Percentiles rank a stretch among this genome's conserved stretches.
Conservation (phyloP, 2,888 invertebrate genomes). For the Metellina segmentata region DNA sequence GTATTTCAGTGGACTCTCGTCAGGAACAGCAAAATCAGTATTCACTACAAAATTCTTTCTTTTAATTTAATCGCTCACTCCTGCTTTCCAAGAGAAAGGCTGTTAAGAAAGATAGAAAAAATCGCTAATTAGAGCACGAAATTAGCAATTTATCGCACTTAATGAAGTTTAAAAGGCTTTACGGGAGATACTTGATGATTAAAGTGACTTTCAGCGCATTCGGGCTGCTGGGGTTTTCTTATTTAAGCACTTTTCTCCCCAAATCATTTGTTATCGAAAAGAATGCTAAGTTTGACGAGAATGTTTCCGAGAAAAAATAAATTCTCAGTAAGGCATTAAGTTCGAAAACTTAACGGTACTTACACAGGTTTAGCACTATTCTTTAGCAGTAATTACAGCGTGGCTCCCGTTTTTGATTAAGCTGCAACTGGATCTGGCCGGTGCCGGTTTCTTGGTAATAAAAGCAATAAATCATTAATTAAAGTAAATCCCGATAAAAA, state of each 20-base stretch:
- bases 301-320: background rate
- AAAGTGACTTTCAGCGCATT: conserved; percentile 22
- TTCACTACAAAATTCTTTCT: background rate
- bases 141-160: conserved; percentile 47
- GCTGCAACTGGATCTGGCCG: background rate
- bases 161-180: conserved; percentile 54
- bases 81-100: background rate
- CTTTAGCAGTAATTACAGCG: conserved; percentile 40
- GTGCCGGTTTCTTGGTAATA: background rate
- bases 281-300: conserved; percentile 36
- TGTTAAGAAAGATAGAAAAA: background rate
- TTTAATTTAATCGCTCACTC: background rate
- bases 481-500: background rate
- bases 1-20: background rate
- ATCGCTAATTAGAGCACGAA: conserved; percentile 38
- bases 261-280: conserved; percentile 50
- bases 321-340: background rate
- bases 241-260: conserved; percentile 15
- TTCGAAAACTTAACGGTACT: conserved; percentile 42
- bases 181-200: conserved; percentile 1
- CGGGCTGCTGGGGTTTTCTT: background rate
- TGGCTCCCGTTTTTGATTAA: conserved; percentile 28
- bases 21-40: background rate
- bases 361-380: conserved; percentile 38
- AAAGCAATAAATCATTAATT: background rate